Evolutionary conservation across 2,888 invertebrate species (phyloP), one percentile per base, ranked within the genome.

Genomic region (Zelleria hepariella): DNA sequence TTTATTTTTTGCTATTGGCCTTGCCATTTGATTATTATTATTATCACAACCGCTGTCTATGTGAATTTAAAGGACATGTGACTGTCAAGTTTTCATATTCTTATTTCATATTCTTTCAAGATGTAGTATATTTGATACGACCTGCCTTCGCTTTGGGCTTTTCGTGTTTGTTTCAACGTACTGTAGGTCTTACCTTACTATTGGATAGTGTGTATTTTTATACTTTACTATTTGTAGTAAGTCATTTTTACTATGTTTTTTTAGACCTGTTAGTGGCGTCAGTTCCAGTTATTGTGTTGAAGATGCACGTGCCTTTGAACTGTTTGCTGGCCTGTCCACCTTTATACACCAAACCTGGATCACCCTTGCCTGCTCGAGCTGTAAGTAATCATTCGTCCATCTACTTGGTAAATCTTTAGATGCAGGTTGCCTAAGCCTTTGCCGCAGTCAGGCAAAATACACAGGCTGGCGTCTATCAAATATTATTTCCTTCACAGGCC

Each of bases 291-390:
- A 68, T 69, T 59, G 65, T 82, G 5, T 62, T 86, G 63, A 86
- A 83, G 67, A 86, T 86, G 84, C 76, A 66, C 57, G 73, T 74
- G 1, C 79, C 86, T 4, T 61, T 86, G 53, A 66, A 72, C n/a
- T 65, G 73, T 24, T 61, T 86, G 23, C 66, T 86, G 61, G 74
- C 80, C 1, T 78, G 84, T 60, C 80, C 86, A n/a, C 72, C 79
- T 5, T 66, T 82, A 10, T 87, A 87, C 56, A 77, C 72, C 0
- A 77, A 76, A 2, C 86, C 86, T n/a, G 75, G 80, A 8, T 65
- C 86, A 57, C 86, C 86, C 1, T 56, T 80, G 42, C 83, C 81
- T 23, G 67, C 84, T 10, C 75, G 79, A 69, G 63, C 73, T 42
- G 86, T 86, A 66, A 78, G 56, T 56, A 2, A n/a, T 18, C 5